Conservation (phyloP, 2,888 invertebrate genomes). For the Apotomis betuletana region DNA sequence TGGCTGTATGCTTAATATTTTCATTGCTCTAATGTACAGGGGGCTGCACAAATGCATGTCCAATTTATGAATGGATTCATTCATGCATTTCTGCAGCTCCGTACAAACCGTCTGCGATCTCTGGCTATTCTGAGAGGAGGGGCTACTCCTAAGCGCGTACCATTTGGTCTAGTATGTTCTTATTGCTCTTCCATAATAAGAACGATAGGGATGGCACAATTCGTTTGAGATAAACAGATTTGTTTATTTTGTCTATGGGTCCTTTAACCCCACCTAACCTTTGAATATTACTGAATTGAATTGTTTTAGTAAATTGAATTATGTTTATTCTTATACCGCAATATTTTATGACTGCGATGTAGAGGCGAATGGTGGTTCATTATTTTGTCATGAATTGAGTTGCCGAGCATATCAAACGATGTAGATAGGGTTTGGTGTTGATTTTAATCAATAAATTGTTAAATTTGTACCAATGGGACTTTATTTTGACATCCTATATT, state of each 20-base stretch:
- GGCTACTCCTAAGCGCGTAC: no score
- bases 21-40: no score
- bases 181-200: no score
- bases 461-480: slow-evolving; percentile 66
- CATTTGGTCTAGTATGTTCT: no score
- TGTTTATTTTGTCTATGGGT: neutral
- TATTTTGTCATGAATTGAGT: slow-evolving; percentile 56
- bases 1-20: no score
- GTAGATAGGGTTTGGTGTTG: slow-evolving; percentile 79
- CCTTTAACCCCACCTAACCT: neutral
- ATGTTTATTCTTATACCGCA: slow-evolving; percentile 26
- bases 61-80: no score
- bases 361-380: slow-evolving; percentile 27
- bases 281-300: slow-evolving; percentile 11
- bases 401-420: slow-evolving; percentile 75
- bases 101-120: no score
- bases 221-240: no score
- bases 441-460: slow-evolving; percentile 77
- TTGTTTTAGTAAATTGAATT: slow-evolving; percentile 25
- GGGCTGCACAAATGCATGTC: no score
- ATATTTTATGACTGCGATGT: slow-evolving; percentile 21
- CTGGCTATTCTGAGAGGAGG: no score
- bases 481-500: slow-evolving; percentile 41
- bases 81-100: no score
- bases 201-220: no score